Percentiles rank a stretch among this genome's conserved stretches.
These are phyloP conservation scores for Falco punctatus DNA, from an alignment of 2,113 vertebrate species.

Conservation along the genomic window DNA sequence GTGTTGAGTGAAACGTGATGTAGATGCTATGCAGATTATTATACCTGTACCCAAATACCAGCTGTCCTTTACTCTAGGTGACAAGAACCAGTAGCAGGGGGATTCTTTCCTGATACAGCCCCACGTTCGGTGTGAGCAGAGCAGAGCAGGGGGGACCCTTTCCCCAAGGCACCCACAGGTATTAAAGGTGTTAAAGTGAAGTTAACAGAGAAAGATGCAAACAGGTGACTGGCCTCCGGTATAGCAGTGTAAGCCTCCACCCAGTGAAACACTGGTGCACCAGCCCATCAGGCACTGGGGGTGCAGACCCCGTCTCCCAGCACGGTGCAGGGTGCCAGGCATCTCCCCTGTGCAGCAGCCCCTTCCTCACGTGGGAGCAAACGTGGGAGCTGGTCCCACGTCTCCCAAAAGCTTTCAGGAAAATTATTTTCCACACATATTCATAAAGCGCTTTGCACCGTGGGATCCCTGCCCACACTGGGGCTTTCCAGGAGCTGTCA, in stretches of 20 bases:
- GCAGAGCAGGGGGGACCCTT: background rate
- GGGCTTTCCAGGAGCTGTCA: background rate
- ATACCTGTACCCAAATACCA: background rate
- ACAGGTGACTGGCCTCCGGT: background rate
- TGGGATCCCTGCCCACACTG: background rate
- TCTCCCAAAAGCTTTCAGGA: background rate
- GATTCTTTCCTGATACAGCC: accelerated
- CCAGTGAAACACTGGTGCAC: background rate
- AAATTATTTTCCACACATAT: accelerated
- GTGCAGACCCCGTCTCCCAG: background rate
- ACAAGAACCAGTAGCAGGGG: background rate
- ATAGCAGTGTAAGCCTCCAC: background rate
- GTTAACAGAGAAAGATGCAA: background rate
- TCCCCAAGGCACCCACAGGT: background rate
- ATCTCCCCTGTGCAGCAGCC: too few species aligned
- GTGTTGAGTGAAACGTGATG: background rate
- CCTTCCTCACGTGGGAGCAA: accelerated
- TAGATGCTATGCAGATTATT: background rate
- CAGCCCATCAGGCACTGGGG: background rate
- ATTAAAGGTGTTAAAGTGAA: background rate
- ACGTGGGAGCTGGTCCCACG: accelerated
- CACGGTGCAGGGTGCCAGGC: too few species aligned
- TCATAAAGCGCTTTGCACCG: background rate
- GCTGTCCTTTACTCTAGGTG: background rate
- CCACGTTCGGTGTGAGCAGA: accelerated